A percentile compares a stretch with the other conserved stretches of the same genome.
phyloP scores from a whole-genome alignment of 2,797 vertebrate species.

The Mormyrus proboscirostris region DNA sequence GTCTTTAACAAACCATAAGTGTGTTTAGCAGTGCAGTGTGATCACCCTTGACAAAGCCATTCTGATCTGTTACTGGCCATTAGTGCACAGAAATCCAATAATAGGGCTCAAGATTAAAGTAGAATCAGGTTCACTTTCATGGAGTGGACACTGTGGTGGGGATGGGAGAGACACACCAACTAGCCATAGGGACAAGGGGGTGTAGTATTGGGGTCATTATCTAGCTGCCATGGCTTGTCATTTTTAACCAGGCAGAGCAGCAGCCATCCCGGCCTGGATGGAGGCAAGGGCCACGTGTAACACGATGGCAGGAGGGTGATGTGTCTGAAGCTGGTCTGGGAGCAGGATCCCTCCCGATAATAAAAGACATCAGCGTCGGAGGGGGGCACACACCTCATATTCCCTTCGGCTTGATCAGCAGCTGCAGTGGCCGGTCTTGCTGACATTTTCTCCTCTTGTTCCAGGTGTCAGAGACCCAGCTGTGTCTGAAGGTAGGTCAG shows the following conservation, averaged over 20 bases:
- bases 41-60: not conserved
- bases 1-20: not conserved
- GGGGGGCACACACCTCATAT: not conserved
- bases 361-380: not conserved
- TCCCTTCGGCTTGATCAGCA: not conserved
- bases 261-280: not conserved
- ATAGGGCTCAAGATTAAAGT: not conserved
- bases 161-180: not conserved
- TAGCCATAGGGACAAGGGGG: not conserved
- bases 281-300: not conserved
- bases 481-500: not conserved
- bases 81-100: not conserved
- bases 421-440: not conserved
- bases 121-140: not conserved
- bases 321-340: not conserved
- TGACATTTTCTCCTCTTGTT: not conserved
- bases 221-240: not conserved
- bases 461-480: not conserved
- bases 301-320: not conserved
- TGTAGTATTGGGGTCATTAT: not conserved
- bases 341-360: not conserved
- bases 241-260: constrained; percentile 9
- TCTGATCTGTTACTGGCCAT: not conserved
- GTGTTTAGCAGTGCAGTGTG: not conserved
- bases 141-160: not conserved